Evolutionary conservation across 2,797 vertebrate genomes (phyloP).

Genomic region (Oreochromis mossambicus): DNA sequence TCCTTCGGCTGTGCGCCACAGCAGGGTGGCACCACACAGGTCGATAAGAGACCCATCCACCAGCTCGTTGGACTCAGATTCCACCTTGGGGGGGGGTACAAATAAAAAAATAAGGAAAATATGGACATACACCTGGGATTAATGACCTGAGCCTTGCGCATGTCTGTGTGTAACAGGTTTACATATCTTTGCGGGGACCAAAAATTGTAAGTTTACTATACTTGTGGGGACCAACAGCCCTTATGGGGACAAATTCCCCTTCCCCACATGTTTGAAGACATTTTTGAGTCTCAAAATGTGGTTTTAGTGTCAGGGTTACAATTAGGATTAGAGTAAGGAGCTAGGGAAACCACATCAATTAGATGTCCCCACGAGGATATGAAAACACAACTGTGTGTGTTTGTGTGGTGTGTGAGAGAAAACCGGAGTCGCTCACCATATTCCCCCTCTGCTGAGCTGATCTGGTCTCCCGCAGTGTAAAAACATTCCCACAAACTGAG

Average conservation of each 20-base stretch:
- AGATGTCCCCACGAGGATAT: neutral
- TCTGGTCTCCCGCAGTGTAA: constrained; percentile 88
- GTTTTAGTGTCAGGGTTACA: neutral
- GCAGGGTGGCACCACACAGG: constrained; percentile 90
- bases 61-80: constrained; percentile 87
- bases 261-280: neutral
- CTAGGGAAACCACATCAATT: neutral
- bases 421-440: constrained; percentile 74
- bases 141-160: neutral
- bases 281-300: neutral
- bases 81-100: constrained; percentile 65
- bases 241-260: neutral
- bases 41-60: constrained; percentile 92
- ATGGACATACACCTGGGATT: neutral
- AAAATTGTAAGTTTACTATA: neutral
- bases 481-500: constrained; percentile 92
- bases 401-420: neutral
- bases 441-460: constrained; percentile 90
- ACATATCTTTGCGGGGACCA: neutral
- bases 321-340: neutral
- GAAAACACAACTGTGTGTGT: neutral
- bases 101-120: neutral
- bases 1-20: constrained; percentile 92
- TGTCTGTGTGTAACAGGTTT: neutral
- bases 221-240: neutral